Percentiles rank a stretch among this genome's conserved stretches.
Conservation (phyloP, 2,797 vertebrate species). For the Xyrichtys novacula region DNA sequence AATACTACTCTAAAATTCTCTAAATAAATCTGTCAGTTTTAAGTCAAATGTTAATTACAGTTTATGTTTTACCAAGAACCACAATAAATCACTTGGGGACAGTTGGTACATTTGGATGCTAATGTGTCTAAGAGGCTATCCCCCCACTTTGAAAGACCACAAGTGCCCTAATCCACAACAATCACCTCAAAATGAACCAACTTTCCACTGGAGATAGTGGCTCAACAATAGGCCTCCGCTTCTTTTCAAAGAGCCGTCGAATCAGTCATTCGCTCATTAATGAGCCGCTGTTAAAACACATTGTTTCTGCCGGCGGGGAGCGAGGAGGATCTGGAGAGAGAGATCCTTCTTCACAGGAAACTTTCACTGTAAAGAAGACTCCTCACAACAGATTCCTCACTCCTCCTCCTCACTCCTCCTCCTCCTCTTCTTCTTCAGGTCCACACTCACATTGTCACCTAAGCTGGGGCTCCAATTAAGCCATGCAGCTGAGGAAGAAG, state of each 20-base stretch:
- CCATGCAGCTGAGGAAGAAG: slow-evolving; percentile 68
- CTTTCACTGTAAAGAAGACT: slow-evolving; percentile 76
- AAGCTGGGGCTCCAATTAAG: slow-evolving; percentile 80
- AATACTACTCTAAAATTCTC: too few relatives aligned
- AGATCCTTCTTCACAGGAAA: slow-evolving; percentile 80
- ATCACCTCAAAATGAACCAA: slow-evolving; percentile 75
- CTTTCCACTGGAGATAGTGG: slow-evolving; percentile 58
- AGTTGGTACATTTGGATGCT: slow-evolving; percentile 71
- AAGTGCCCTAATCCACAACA: slow-evolving; percentile 73
- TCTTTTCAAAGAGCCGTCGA: slow-evolving; percentile 71
- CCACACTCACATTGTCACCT: slow-evolving; percentile 36
- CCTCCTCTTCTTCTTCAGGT: slow-evolving; percentile 33
- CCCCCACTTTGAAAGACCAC: slow-evolving; percentile 29
- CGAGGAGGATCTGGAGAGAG: slow-evolving; percentile 41
- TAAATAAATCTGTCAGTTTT: too few relatives aligned
- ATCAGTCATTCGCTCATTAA: slow-evolving; percentile 80
- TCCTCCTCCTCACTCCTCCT: too few relatives aligned
- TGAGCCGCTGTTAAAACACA: slow-evolving; percentile 81
- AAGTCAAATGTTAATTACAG: slow-evolving; percentile 59
- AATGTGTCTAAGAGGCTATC: slow-evolving; percentile 64
- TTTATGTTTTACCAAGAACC: slow-evolving; percentile 45
- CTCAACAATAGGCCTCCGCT: slow-evolving; percentile 56
- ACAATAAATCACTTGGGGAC: slow-evolving; percentile 51
- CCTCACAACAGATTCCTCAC: slow-evolving; percentile 66
- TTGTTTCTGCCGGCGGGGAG: slow-evolving; percentile 72